phyloP scores from a whole-genome alignment of 2,888 invertebrate species.

The Ectemnius continuus region DNA sequence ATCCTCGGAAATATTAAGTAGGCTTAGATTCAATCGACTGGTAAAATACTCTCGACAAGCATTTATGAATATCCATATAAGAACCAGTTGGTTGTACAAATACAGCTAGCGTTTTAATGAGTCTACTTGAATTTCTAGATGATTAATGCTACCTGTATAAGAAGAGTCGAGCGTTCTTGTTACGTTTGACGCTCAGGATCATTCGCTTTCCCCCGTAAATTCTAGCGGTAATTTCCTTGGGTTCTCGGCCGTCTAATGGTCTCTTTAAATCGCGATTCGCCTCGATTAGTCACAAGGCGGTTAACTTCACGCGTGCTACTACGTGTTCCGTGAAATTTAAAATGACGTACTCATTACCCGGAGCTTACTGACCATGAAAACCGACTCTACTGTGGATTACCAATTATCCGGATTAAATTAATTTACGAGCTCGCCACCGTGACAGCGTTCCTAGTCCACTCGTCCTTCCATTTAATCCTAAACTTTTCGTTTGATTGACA shows the following conservation, averaged over 20 bases:
- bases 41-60: too few relatives aligned
- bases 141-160: too few relatives aligned
- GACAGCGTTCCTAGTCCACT: constrained; percentile 19
- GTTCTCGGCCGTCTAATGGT: constrained; percentile 34
- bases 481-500: constrained; percentile 37
- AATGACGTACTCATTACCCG: constrained; percentile 19
- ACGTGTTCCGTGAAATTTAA: constrained; percentile 35
- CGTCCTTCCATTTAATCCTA: constrained; percentile 17
- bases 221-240: constrained; percentile 2
- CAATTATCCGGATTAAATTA: constrained; percentile 40
- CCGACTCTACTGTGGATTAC: constrained; percentile 31
- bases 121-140: too few relatives aligned
- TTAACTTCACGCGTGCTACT: constrained; percentile 9
- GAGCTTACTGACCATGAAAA: constrained; percentile 23
- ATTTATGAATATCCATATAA: too few relatives aligned
- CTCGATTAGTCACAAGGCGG: constrained; percentile 11
- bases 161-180: too few relatives aligned
- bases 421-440: constrained; percentile 31
- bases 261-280: constrained; percentile 43
- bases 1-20: too few relatives aligned
- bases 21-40: too few relatives aligned
- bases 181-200: constrained; percentile 11
- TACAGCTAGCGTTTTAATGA: too few relatives aligned
- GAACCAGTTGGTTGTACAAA: too few relatives aligned
- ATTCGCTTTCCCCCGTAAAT: constrained; percentile 33